These are phyloP conservation scores for Leucosticte australis DNA, from an alignment of 2,113 vertebrate species.

Conservation along the genomic window DNA sequence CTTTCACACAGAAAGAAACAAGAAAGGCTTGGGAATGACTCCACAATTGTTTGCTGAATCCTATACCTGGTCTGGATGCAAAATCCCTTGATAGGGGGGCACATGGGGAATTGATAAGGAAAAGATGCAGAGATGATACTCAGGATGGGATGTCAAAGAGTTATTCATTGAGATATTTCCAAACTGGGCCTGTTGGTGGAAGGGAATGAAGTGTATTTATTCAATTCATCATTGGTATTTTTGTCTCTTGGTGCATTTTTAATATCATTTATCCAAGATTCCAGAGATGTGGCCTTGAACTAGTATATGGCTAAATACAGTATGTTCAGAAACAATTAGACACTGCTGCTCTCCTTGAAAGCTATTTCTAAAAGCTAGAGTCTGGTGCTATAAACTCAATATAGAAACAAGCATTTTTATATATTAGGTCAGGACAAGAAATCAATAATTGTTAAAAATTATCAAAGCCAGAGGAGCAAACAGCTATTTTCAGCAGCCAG, in stretches of 20 bases:
- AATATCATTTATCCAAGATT: conserved; percentile 27
- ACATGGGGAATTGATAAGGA: conserved; percentile 60
- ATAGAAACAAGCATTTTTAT: neutral
- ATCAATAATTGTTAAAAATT: neutral
- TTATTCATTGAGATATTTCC: conserved; percentile 75
- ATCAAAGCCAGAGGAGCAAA: neutral
- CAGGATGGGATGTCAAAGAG: conserved; percentile 53
- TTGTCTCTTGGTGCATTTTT: conserved; percentile 21
- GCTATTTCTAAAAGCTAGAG: conserved; percentile 13
- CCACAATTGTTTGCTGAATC: neutral
- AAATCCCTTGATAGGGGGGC: conserved; percentile 5
- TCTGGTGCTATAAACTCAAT: neutral
- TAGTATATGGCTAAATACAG: neutral
- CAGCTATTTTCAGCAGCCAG: neutral
- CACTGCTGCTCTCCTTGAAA: neutral
- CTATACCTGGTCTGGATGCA: conserved; percentile 37
- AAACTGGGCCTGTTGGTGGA: conserved; percentile 33
- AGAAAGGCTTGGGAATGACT: neutral
- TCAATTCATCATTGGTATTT: conserved; percentile 22
- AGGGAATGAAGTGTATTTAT: conserved; percentile 27
- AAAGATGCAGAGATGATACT: conserved; percentile 59
- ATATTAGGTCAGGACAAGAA: neutral
- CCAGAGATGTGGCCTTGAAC: conserved; percentile 9
- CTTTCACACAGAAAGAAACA: neutral
- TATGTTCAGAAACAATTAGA: neutral